Conservation (phyloP, 2,113 vertebrate genomes). For the Narcine bancroftii region DNA sequence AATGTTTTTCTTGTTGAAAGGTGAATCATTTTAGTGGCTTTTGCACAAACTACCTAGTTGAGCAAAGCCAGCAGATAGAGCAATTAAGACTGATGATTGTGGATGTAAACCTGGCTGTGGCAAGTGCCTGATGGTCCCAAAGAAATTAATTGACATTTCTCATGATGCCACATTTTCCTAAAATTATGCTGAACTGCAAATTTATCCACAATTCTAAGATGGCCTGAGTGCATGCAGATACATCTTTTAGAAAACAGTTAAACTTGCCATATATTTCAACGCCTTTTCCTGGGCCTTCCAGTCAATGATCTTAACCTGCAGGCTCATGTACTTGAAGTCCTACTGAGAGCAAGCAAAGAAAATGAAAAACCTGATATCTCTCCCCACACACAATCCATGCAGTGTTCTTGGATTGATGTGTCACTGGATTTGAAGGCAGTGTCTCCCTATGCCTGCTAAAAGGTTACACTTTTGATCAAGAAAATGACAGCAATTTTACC, state of each 20-base stretch:
- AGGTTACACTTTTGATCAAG: background rate
- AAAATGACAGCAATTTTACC: background rate
- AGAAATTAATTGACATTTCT: slow-evolving; percentile 11
- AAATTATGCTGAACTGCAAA: background rate
- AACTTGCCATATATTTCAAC: background rate
- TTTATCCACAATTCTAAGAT: background rate
- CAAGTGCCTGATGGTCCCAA: slow-evolving; percentile 8
- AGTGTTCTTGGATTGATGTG: background rate
- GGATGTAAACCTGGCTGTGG: background rate
- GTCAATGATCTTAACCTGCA: background rate
- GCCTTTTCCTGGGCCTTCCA: background rate
- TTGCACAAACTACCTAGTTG: background rate
- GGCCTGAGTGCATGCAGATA: background rate
- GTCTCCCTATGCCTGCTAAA: background rate
- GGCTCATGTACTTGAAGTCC: background rate
- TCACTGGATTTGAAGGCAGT: background rate
- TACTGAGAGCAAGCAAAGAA: background rate
- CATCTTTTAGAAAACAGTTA: background rate
- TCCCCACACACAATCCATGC: too few species aligned
- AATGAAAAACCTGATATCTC: background rate
- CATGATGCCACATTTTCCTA: background rate
- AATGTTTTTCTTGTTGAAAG: background rate
- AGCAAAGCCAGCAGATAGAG: background rate
- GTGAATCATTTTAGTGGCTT: slow-evolving; percentile 11
- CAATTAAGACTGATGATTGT: slow-evolving; percentile 1